phyloP scores from a whole-genome alignment of 2,888 invertebrate genomes.

The Ophioninae sp. region DNA sequence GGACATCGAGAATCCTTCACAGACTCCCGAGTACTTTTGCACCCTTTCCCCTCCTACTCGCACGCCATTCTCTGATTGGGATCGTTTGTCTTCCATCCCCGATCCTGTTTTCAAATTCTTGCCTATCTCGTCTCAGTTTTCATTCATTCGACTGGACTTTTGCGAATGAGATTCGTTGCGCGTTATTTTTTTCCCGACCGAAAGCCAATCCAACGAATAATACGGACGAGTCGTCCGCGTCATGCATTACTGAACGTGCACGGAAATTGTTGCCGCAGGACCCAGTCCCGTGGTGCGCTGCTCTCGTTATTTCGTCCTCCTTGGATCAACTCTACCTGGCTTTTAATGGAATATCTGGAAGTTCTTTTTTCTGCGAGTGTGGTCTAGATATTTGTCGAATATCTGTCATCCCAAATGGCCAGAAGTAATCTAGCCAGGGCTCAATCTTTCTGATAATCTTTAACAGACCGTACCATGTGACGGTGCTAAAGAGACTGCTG shows the following conservation, averaged over 20 bases:
- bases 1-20: slow-evolving; percentile 29
- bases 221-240: too few species aligned
- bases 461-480: too few species aligned
- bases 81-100: slow-evolving; percentile 30
- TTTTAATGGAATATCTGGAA: too few species aligned
- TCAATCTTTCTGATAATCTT: too few species aligned
- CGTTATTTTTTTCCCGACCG: slow-evolving; percentile 23
- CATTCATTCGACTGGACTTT: slow-evolving; percentile 29
- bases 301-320: too few species aligned
- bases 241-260: slow-evolving; percentile 25
- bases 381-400: too few species aligned
- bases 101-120: slow-evolving; percentile 30
- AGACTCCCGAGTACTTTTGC: slow-evolving; percentile 29
- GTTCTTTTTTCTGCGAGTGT: too few species aligned
- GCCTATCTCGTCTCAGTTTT: slow-evolving; percentile 11
- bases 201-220: background rate
- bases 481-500: too few species aligned
- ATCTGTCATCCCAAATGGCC: too few species aligned
- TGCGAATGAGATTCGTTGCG: background rate
- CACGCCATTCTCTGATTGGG: slow-evolving; percentile 28
- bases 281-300: too few species aligned
- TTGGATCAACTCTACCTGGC: too few species aligned
- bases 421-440: too few species aligned
- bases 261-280: background rate
- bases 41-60: slow-evolving; percentile 50